Evolutionary conservation across 35 echinoderm and acorn worm genomes (phyloP).

Genomic region (Heliocidaris tuberculata): DNA sequence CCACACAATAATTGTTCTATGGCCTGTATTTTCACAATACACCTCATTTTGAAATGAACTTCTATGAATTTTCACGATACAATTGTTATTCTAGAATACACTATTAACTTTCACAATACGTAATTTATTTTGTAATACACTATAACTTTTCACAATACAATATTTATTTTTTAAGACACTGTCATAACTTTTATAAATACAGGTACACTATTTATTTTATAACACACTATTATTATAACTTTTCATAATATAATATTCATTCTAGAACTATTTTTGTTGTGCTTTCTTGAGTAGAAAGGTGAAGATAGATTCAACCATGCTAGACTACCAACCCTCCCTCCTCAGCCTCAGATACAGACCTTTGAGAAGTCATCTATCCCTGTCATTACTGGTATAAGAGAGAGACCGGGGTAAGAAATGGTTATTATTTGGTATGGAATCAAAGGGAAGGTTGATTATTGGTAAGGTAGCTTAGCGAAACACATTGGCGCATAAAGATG

Average conservation of each 20-base stretch:
- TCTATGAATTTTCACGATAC: too few species aligned
- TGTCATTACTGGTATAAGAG: not conserved
- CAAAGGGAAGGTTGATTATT: too few species aligned
- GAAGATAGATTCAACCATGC: not conserved
- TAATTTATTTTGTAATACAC: too few species aligned
- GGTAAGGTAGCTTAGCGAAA: too few species aligned
- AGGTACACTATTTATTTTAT: not conserved
- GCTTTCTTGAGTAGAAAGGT: not conserved
- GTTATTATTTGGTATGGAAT: not conserved
- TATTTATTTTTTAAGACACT: too few species aligned
- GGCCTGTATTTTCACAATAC: not conserved
- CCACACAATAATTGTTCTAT: not conserved
- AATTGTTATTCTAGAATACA: too few species aligned
- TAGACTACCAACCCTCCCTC: not conserved
- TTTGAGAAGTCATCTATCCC: not conserved
- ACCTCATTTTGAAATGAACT: too few species aligned
- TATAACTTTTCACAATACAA: too few species aligned
- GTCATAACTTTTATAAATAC: not conserved
- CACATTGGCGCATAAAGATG: too few species aligned
- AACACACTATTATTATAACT: not conserved
- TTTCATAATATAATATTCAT: not conserved
- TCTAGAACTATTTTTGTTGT: too few species aligned
- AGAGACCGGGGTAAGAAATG: conserved; percentile 8
- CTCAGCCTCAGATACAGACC: not conserved
- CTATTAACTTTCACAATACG: too few species aligned